phyloP scores from a whole-genome alignment of 1,140 invertebrate species.

The Hydropsyche tenuis region DNA sequence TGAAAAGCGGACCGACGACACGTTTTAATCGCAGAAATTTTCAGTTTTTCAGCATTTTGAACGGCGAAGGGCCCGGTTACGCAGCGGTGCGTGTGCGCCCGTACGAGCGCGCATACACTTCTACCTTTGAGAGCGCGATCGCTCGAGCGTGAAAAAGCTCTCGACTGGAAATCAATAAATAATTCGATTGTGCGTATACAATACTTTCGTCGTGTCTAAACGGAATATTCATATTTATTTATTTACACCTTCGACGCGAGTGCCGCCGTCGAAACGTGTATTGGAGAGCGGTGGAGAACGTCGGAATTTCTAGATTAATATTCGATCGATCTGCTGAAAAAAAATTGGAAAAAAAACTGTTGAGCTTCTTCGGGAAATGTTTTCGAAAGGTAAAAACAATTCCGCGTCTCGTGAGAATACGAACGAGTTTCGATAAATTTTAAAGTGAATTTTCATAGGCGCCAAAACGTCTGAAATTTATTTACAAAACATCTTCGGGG shows the following conservation, averaged over 20 bases:
- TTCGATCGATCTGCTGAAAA: no score
- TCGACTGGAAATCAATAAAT: conserved; percentile 21
- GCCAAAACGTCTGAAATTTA: not conserved
- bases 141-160: conserved; percentile 1
- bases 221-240: not conserved
- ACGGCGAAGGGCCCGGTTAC: no score
- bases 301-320: no score
- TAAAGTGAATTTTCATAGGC: conserved; percentile 6
- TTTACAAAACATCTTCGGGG: not conserved
- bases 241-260: not conserved
- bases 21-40: not conserved
- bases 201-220: conserved; percentile 9
- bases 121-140: conserved; percentile 3
- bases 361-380: no score
- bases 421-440: conserved; percentile 13
- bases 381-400: no score
- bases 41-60: conserved; percentile 6
- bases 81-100: not conserved
- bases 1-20: no score
- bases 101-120: not conserved
- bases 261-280: no score
- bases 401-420: not conserved
- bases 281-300: no score
- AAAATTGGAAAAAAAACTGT: no score
- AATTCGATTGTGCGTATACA: conserved; percentile 17